phyloP scores from a whole-genome alignment of 2,113 vertebrate species.

The Lepus americanus region DNA sequence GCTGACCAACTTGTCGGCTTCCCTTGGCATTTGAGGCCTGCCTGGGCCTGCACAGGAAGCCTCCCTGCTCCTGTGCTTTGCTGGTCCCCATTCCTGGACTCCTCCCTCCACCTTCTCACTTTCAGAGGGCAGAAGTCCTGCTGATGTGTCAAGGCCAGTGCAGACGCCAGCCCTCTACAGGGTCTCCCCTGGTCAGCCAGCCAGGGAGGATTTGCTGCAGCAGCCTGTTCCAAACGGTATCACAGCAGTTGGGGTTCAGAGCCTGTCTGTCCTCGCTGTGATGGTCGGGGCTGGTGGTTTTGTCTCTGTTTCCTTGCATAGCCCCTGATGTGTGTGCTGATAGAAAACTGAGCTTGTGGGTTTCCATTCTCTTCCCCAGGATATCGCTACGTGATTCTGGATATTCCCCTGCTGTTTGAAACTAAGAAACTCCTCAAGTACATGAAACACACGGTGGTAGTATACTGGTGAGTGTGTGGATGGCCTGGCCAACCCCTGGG shows the following conservation, averaged over 20 bases:
- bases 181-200: background rate
- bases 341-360: background rate
- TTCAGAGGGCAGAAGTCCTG: background rate
- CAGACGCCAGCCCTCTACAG: background rate
- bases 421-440: conserved; percentile 91
- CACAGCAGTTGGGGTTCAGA: background rate
- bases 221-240: background rate
- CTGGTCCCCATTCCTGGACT: background rate
- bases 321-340: background rate
- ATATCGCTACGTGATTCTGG: conserved; percentile 96
- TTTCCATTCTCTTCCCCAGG: conserved; percentile 86
- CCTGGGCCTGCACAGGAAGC: background rate
- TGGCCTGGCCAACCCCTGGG: rapidly evolving
- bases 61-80: background rate
- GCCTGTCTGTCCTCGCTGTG: background rate
- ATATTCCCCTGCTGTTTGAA: conserved; percentile 98
- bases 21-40: rapidly evolving
- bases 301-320: background rate
- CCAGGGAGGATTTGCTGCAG: background rate
- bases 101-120: background rate
- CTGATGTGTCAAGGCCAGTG: background rate
- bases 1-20: background rate
- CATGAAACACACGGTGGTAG: conserved; percentile 95
- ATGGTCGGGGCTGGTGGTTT: background rate
- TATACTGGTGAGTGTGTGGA: conserved; percentile 94